Base-by-base conservation (phyloP, 35 echinoderm and acorn worm genomes). In the Patiria miniata region DNA sequence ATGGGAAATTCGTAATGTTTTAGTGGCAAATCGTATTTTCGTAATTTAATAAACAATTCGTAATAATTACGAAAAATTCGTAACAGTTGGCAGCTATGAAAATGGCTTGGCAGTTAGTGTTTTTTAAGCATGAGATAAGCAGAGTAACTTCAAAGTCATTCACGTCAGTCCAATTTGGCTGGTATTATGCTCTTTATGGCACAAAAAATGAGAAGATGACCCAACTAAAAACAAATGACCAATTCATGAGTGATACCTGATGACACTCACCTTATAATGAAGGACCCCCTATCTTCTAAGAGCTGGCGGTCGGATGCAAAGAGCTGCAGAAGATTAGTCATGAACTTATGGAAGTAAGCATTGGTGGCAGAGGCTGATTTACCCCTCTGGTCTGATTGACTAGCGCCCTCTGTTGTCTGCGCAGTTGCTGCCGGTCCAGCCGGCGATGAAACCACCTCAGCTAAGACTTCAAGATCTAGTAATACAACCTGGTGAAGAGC, bases 261-360 rank as follows among this genome's bases (percentile, higher is more conserved):
- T 22, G 7, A 34, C 18, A 33, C 56, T 91, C 61, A 98, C 95
- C 95, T 98, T 18, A 98, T 94, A 39, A 98, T 98, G 79, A 91
- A 98, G 19, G 89, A 98, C 28, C 95, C 95, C 61, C 92, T 91
- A 59, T 88, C 92, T 36, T 98, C 92, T 19, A 98, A 65, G 23
- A 98, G 80, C 30, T 98, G 92, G 21, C 68, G 81, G 51, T 98
- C 82, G 12, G 59, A 90, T 26, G 88, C 57, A 54, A 97, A 98
- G 6, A 93, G 76, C 29, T 94, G 50, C 77, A 98, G 86, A 23
- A 98, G 61, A 33, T 91, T 94, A 33, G 88, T 87, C 95, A 98
- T 98, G 79, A 92, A 98, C 58, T 89, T 89, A 0, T 56, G 88
- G 77, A 94, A 98, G 81, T 94, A 98, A 30, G 88, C 73, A 77